Conservation (phyloP, 2,888 invertebrate species). For the Lucinisca nassula region DNA sequence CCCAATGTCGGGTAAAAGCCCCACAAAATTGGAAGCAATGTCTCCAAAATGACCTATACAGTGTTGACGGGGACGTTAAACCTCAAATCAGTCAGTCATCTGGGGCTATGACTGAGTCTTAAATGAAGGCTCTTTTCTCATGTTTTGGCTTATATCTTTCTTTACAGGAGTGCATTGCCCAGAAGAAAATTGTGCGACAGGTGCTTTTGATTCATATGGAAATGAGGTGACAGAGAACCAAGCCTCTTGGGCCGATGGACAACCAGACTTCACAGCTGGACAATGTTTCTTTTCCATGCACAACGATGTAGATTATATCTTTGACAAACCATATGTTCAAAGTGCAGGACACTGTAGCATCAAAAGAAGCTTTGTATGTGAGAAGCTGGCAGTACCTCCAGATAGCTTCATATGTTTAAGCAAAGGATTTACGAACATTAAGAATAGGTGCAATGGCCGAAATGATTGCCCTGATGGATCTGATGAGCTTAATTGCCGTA, state of each 20-base stretch:
- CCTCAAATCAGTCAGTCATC: too few relatives aligned
- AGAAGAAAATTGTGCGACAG: background rate
- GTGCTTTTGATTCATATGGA: slow-evolving; percentile 22
- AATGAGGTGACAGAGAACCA: slow-evolving; percentile 12
- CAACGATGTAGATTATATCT: slow-evolving; percentile 22
- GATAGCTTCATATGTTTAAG: slow-evolving; percentile 53
- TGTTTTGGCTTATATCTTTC: too few relatives aligned
- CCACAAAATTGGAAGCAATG: too few relatives aligned
- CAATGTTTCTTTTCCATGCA: slow-evolving; percentile 47
- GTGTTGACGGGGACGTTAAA: too few relatives aligned
- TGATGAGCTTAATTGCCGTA: slow-evolving; percentile 73
- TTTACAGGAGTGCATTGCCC: background rate
- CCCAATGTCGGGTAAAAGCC: too few relatives aligned
- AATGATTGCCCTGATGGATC: slow-evolving; percentile 68
- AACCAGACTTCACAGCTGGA: slow-evolving; percentile 43
- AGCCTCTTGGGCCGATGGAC: slow-evolving; percentile 52
- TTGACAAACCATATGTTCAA: slow-evolving; percentile 68
- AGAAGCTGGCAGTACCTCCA: slow-evolving; percentile 73
- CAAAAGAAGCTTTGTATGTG: slow-evolving; percentile 76
- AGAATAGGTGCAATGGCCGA: slow-evolving; percentile 40
- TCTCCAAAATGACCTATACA: too few relatives aligned
- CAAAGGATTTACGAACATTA: slow-evolving; percentile 25
- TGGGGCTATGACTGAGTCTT: too few relatives aligned
- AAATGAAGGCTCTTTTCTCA: too few relatives aligned
- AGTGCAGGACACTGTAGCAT: slow-evolving; percentile 72